phyloP scores from a whole-genome alignment of 2,113 vertebrate genomes.

The Ptilorrhoa leucosticta region DNA sequence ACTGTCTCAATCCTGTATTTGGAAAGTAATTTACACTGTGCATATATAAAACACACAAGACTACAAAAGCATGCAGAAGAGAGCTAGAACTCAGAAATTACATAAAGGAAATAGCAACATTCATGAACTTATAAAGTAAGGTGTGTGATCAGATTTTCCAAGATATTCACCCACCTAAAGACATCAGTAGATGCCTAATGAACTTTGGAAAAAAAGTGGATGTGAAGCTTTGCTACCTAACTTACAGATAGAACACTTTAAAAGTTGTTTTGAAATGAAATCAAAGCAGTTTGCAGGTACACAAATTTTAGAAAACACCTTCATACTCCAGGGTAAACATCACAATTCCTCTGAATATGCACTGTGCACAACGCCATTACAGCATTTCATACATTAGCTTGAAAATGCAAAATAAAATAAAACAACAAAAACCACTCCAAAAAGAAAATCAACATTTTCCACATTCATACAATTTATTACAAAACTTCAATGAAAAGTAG shows the following conservation, averaged over 20 bases:
- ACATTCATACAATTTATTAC: constrained; percentile 61
- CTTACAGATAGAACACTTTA: background rate
- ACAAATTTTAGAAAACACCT: background rate
- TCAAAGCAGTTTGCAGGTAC: background rate
- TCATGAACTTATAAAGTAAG: background rate
- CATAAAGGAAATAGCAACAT: background rate
- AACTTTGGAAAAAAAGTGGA: background rate
- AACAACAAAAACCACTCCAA: background rate
- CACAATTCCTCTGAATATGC: background rate
- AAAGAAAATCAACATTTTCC: background rate
- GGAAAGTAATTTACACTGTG: background rate
- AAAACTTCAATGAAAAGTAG: constrained; percentile 52
- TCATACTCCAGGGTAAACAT: background rate
- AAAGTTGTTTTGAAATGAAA: background rate
- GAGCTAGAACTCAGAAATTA: background rate
- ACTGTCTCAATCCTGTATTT: background rate
- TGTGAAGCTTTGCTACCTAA: background rate
- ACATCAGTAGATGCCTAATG: background rate
- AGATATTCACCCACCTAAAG: background rate
- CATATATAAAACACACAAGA: background rate
- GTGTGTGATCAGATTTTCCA: background rate
- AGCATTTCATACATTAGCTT: background rate
- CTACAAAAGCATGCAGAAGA: constrained; percentile 5
- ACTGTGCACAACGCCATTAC: accelerated
- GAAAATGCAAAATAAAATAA: background rate